phyloP scores from a whole-genome alignment of 2,797 vertebrate species.

The Labroides dimidiatus region DNA sequence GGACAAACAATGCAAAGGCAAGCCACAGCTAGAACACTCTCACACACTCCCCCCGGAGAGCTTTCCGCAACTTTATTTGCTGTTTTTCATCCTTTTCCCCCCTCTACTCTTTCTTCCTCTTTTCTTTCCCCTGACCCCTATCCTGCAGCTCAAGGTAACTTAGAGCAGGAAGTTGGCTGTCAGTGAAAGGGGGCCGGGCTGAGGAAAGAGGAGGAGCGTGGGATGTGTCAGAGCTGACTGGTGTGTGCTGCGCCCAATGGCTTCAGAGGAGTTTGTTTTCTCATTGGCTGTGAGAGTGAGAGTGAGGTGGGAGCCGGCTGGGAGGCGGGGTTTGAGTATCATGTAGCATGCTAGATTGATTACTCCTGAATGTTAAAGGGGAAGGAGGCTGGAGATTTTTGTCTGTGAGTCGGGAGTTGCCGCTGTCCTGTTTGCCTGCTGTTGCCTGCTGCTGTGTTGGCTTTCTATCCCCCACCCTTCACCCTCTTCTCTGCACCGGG shows the following conservation, averaged over 20 bases:
- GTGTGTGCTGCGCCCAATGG: constrained; percentile 82
- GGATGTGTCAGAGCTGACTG: constrained; percentile 82
- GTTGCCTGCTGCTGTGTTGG: constrained; percentile 67
- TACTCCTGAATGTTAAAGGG: constrained; percentile 96
- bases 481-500: constrained; percentile 62
- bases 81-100: constrained; percentile 69
- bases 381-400: constrained; percentile 91
- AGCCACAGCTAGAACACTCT: constrained; percentile 48
- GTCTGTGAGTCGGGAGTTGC: constrained; percentile 85
- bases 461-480: constrained; percentile 49
- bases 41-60: constrained; percentile 36
- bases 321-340: constrained; percentile 87
- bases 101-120: constrained; percentile 74
- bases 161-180: constrained; percentile 97
- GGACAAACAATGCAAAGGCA: constrained; percentile 77
- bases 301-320: constrained; percentile 62
- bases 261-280: constrained; percentile 49
- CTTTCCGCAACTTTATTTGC: constrained; percentile 75
- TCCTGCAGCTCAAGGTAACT: constrained; percentile 99
- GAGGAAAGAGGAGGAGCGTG: constrained; percentile 74
- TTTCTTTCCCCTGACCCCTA: constrained; percentile 95
- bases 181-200: constrained; percentile 83
- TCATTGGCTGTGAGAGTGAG: constrained; percentile 80
- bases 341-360: constrained; percentile 97
- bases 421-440: constrained; percentile 83